Percentiles rank a stretch among this genome's conserved stretches.
phyloP scores from a whole-genome alignment of 2,113 vertebrate genomes.

The Brachionichthys hirsutus region DNA sequence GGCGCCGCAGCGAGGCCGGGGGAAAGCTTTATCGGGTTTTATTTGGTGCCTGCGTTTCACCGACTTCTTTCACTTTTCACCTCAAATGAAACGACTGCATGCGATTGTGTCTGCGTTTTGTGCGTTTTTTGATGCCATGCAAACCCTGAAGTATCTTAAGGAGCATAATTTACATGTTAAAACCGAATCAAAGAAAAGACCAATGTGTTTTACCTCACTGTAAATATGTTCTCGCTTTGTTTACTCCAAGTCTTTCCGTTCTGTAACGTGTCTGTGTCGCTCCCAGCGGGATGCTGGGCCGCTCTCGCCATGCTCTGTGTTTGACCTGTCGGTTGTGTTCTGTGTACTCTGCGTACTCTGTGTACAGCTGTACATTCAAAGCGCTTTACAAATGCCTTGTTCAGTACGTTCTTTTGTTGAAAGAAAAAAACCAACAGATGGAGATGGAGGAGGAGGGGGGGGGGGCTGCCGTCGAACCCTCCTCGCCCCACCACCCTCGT shows the following conservation, averaged over 20 bases:
- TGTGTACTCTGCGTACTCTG: too few relatives aligned
- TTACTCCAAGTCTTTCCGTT: conserved; percentile 74
- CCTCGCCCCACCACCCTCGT: conserved; percentile 40
- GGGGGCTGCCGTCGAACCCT: conserved; percentile 27
- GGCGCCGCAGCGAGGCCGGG: conserved; percentile 49
- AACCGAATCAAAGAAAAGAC: conserved; percentile 75
- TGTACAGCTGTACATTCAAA: conserved; percentile 70
- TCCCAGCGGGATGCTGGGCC: conserved; percentile 60
- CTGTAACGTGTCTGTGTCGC: conserved; percentile 73
- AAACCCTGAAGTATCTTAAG: conserved; percentile 53
- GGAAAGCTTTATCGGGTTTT: conserved; percentile 76
- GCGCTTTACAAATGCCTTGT: conserved; percentile 78
- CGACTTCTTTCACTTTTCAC: conserved; percentile 57
- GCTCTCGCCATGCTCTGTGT: conserved; percentile 64
- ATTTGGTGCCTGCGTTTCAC: conserved; percentile 76
- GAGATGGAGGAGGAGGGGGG: conserved; percentile 37
- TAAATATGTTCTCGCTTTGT: conserved; percentile 76
- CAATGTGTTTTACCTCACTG: conserved; percentile 85
- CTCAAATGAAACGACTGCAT: conserved; percentile 70
- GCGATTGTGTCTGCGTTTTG: conserved; percentile 63
- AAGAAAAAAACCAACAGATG: conserved; percentile 15
- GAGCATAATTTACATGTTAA: conserved; percentile 59
- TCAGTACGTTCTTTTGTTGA: conserved; percentile 51
- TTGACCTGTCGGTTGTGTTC: conserved; percentile 60
- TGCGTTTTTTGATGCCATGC: conserved; percentile 67